Evolutionary conservation across 2,113 vertebrate genomes (phyloP), one percentile per base, ranked within the genome.

Genomic region (Planiliza haematocheilus): DNA sequence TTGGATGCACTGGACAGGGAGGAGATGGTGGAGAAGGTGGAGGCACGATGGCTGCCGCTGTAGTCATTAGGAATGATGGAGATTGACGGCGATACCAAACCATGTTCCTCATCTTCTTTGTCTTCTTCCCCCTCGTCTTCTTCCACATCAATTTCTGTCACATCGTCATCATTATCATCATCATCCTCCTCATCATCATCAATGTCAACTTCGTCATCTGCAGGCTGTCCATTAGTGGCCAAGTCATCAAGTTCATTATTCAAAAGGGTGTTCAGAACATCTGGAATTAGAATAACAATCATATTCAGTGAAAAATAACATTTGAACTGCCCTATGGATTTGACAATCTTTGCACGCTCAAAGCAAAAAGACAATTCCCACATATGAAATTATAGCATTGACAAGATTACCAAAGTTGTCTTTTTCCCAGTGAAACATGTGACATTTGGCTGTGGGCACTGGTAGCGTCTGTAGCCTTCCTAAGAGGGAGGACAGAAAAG

Each of bases 361-460:
- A 18, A 51, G 8, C 4, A 64, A 17, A 69, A 36, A 20, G 21
- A 62, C 24, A 37, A 45, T 39, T 45, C 10, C 6, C 1, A n/a
- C 17, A 30, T 41, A 37, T 52, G 6, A 52, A 66, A 46, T 14
- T 34, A 21, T 24, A 72, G 17, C 24, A 37, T 21, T 51, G 18
- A 38, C 55, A 65, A 59, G n/a, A 20, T 95, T 94, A 99, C 97
- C 97, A 21, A 99, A 99, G 84, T 96, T 98, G 83, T 99, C 97
- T 66, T 96, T 95, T 72, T 95, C 96, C 97, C 97, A 99, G 87
- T 91, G 94, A 81, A 96, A 97, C 56, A 94, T 93, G 84, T 95
- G 93, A 83, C 96, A 98, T 74, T 96, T 96, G 68, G 97, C 94
- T 0, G 94, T 91, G 0, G 97, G 97, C 56, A 99, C 73, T 14